A percentile compares a stretch with the other conserved stretches of the same genome.
Evolutionary conservation across 2,113 vertebrate species (phyloP).

Genomic region (Stegastes partitus): DNA sequence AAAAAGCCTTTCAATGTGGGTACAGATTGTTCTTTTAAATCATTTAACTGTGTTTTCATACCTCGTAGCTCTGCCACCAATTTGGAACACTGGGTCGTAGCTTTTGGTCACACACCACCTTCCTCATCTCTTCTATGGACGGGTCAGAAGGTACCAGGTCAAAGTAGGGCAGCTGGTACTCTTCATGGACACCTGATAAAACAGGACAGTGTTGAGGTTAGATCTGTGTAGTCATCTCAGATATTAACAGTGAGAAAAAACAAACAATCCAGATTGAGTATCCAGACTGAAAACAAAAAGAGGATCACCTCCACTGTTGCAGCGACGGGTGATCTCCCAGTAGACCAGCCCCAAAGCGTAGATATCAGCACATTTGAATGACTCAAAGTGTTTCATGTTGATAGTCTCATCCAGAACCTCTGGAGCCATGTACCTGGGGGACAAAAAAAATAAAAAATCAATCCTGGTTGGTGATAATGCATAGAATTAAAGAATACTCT

Average conservation of each 20-base stretch:
- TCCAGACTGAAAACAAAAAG: conserved; percentile 31
- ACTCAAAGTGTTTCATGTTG: conserved; percentile 98
- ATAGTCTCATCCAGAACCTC: conserved; percentile 97
- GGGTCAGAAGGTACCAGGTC: conserved; percentile 97
- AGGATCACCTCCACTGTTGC: conserved; percentile 91
- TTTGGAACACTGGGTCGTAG: conserved; percentile 94
- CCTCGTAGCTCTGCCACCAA: conserved; percentile 98
- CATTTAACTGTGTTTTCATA: conserved; percentile 56
- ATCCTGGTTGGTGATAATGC: neutral
- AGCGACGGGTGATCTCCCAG: conserved; percentile 96
- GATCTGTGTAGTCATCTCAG: conserved; percentile 19
- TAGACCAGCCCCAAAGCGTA: conserved; percentile 96
- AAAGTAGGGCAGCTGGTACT: conserved; percentile 97
- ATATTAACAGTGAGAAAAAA: neutral
- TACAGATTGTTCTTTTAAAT: neutral
- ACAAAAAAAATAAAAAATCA: conserved; percentile 34
- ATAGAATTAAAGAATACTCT: conserved; percentile 5
- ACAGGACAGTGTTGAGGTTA: conserved; percentile 8
- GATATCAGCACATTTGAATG: conserved; percentile 97
- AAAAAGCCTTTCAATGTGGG: neutral
- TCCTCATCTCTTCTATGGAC: conserved; percentile 97
- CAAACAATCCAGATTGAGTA: conserved; percentile 26
- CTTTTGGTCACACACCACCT: conserved; percentile 96
- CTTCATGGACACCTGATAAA: conserved; percentile 91
- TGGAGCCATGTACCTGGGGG: conserved; percentile 95